Conservation (phyloP, 2,113 vertebrate genomes). For the Galemys pyrenaicus region DNA sequence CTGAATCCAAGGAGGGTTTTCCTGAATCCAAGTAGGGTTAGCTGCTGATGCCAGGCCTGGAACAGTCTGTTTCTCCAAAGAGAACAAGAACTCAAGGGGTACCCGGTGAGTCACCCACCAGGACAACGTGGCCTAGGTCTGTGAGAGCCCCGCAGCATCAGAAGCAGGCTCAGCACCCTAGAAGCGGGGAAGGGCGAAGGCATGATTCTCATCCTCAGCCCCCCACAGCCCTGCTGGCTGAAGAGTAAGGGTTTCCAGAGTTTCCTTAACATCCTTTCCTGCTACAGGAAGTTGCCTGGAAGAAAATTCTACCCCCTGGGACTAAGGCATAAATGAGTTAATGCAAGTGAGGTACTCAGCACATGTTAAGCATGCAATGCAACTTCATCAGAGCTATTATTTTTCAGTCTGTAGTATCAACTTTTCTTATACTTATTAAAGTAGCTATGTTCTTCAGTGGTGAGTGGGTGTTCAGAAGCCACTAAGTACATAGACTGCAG, state of each 20-base stretch:
- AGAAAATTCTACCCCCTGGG: background rate
- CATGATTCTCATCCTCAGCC: background rate
- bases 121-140: background rate
- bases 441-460: background rate
- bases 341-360: background rate
- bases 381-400: background rate
- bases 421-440: slow-evolving; percentile 21
- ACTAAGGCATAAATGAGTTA: background rate
- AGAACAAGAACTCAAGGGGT: background rate
- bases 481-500: background rate
- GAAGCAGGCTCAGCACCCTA: background rate
- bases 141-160: background rate
- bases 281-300: background rate
- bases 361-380: background rate
- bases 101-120: background rate
- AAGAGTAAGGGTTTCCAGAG: background rate
- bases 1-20: background rate
- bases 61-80: background rate
- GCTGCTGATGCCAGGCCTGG: background rate
- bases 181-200: background rate
- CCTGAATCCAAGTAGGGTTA: background rate
- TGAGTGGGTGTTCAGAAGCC: background rate
- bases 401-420: slow-evolving; percentile 17
- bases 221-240: background rate
- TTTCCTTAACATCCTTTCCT: background rate